phyloP scores from a whole-genome alignment of 2,888 invertebrate genomes.

The Drosophila longiperda region DNA sequence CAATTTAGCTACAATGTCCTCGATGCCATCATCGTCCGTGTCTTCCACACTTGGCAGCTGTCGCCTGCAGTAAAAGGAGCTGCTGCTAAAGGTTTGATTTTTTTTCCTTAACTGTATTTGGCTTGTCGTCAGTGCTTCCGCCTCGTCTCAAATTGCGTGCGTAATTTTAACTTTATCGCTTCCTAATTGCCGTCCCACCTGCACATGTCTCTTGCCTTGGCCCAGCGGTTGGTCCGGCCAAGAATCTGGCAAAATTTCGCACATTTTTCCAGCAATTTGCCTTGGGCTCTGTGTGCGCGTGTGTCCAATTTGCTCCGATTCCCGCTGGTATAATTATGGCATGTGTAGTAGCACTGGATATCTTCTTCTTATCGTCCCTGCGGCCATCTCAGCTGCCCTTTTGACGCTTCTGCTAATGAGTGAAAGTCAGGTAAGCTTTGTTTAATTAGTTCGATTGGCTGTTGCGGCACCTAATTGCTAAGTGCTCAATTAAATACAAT shows the following conservation, averaged over 20 bases:
- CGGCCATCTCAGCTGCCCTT: constrained; percentile 45
- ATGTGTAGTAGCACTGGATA: constrained; percentile 37
- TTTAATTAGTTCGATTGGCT: constrained; percentile 64
- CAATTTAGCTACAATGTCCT: constrained; percentile 67
- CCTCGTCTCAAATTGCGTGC: constrained; percentile 38
- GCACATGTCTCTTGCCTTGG: constrained; percentile 18
- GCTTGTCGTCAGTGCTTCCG: constrained; percentile 39
- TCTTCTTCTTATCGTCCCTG: constrained; percentile 39
- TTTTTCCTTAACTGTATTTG: constrained; percentile 62
- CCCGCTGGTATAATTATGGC: constrained; percentile 79
- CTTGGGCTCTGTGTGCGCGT: constrained; percentile 3
- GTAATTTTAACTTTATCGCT: constrained; percentile 70
- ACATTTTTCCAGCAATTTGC: constrained; percentile 43
- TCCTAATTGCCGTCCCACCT: constrained; percentile 68
- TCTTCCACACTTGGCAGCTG: constrained; percentile 56
- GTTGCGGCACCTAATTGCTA: constrained; percentile 58
- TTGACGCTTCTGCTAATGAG: constrained; percentile 55
- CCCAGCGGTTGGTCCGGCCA: constrained; percentile 41
- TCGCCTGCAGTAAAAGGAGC: constrained; percentile 62
- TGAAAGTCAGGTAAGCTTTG: constrained; percentile 65
- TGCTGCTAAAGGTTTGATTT: constrained; percentile 29
- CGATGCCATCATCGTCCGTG: constrained; percentile 28
- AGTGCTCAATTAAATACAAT: constrained; percentile 10
- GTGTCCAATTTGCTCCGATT: constrained; percentile 60
- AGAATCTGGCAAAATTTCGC: constrained; percentile 50